Evolutionary conservation across 2,113 vertebrate species (phyloP).

Genomic region (Barbus barbus): DNA sequence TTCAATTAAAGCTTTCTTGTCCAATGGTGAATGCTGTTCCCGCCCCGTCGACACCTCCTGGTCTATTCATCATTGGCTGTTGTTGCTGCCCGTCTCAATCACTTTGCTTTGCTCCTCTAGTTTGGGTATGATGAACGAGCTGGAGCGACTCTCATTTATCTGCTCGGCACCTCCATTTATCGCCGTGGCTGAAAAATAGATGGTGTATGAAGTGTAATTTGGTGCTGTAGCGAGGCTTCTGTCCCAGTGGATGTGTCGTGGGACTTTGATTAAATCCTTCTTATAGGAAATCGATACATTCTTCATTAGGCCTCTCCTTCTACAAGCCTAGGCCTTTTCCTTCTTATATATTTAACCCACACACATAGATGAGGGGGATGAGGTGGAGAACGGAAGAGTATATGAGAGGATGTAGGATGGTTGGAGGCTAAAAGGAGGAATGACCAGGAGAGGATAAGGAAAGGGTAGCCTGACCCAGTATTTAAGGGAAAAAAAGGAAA

Average conservation of each 20-base stretch:
- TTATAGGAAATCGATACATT: slow-evolving; percentile 81
- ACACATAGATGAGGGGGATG: not conserved
- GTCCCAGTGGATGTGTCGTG: slow-evolving; percentile 68
- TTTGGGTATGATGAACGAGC: slow-evolving; percentile 72
- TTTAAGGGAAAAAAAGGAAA: not conserved
- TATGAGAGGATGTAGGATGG: not conserved
- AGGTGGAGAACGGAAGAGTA: not conserved
- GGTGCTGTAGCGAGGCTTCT: slow-evolving; percentile 67
- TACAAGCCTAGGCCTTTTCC: slow-evolving; percentile 51
- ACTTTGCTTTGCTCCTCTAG: slow-evolving; percentile 63
- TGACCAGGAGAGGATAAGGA: not conserved
- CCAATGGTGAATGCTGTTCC: not conserved
- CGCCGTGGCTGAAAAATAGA: slow-evolving; percentile 71
- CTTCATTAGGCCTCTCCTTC: slow-evolving; percentile 75
- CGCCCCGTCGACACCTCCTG: not conserved
- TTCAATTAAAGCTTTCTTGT: slow-evolving; percentile 12
- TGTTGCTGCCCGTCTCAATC: slow-evolving; percentile 57
- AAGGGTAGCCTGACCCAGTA: not conserved
- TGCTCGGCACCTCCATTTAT: slow-evolving; percentile 79
- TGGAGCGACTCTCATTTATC: slow-evolving; percentile 71
- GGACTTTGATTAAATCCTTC: slow-evolving; percentile 83
- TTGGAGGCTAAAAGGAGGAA: not conserved
- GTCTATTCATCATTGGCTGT: slow-evolving; percentile 51
- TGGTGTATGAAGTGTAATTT: slow-evolving; percentile 76
- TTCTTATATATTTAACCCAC: slow-evolving; percentile 68